Percentiles rank a stretch among this genome's conserved stretches.
Conservation (phyloP, 2,113 vertebrate genomes). For the Erpornis zantholeuca region DNA sequence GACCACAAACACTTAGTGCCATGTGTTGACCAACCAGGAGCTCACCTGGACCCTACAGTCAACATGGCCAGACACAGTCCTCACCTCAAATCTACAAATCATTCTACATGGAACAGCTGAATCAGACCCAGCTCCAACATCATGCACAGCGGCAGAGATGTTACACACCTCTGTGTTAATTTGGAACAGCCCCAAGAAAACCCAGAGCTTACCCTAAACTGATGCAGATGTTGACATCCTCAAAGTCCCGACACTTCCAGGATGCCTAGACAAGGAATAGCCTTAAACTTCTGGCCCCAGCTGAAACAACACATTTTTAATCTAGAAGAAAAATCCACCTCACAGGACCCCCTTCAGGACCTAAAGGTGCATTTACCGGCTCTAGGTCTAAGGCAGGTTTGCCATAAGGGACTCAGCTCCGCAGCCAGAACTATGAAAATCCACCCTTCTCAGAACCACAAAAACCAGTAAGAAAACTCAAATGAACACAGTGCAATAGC, state of each 20-base stretch:
- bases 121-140: not conserved
- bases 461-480: not conserved
- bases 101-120: not conserved
- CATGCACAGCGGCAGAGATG: not conserved
- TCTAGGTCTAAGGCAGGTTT: not conserved
- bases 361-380: not conserved
- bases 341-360: not conserved
- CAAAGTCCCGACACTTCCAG: not conserved
- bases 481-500: not conserved
- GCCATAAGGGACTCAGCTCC: not conserved
- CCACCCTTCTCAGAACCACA: not conserved
- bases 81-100: not conserved
- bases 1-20: not conserved
- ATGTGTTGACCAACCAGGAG: not conserved
- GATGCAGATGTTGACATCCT: not conserved
- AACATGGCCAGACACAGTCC: not conserved
- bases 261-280: not conserved
- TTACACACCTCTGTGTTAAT: not conserved
- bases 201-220: not conserved
- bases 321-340: not conserved
- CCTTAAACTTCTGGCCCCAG: not conserved
- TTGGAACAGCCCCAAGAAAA: not conserved
- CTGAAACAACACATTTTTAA: not conserved
- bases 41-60: not conserved
- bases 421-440: not conserved